A percentile compares a stretch with the other conserved stretches of the same genome.
Conservation (phyloP, 2,888 invertebrate genomes). For the Lordiphosa fenestrarum region DNA sequence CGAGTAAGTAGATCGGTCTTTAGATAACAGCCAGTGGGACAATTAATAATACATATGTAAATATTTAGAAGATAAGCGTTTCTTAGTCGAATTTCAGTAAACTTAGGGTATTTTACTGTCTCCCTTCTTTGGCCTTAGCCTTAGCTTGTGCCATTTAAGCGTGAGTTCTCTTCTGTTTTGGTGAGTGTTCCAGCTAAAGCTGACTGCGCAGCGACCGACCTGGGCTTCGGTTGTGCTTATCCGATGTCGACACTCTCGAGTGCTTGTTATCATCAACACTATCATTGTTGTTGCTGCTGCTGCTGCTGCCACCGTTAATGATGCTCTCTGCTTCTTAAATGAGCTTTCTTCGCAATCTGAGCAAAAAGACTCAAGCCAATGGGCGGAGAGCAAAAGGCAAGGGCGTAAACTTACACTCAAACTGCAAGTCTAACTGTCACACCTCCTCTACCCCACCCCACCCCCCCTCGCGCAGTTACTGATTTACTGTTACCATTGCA, state of each 20-base stretch:
- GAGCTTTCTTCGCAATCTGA: constrained; percentile 21
- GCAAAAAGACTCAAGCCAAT: constrained; percentile 24
- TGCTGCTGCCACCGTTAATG: constrained; percentile 2
- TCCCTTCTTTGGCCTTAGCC: background rate
- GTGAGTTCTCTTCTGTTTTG: constrained; percentile 37
- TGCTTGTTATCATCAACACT: constrained; percentile 21
- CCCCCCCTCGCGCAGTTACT: too few species aligned
- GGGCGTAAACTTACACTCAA: constrained; percentile 47
- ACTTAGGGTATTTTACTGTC: too few species aligned
- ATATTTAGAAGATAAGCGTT: too few species aligned
- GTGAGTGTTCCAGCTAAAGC: background rate
- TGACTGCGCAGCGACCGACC: background rate
- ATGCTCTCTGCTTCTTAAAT: constrained; percentile 5
- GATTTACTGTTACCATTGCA: too few species aligned
- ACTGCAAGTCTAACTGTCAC: constrained; percentile 31
- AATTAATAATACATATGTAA: too few species aligned
- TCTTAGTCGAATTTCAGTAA: too few species aligned
- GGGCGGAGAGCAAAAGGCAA: constrained; percentile 20
- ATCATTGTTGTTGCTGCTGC: constrained; percentile 18
- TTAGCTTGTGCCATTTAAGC: constrained; percentile 35
- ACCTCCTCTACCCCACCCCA: too few species aligned
- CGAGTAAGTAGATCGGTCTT: too few species aligned
- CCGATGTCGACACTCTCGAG: constrained; percentile 20
- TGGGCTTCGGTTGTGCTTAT: constrained; percentile 12
- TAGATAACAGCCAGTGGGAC: too few species aligned